Evolutionary conservation across 2,888 invertebrate species (phyloP).

Genomic region (Cheilosia vernalis): DNA sequence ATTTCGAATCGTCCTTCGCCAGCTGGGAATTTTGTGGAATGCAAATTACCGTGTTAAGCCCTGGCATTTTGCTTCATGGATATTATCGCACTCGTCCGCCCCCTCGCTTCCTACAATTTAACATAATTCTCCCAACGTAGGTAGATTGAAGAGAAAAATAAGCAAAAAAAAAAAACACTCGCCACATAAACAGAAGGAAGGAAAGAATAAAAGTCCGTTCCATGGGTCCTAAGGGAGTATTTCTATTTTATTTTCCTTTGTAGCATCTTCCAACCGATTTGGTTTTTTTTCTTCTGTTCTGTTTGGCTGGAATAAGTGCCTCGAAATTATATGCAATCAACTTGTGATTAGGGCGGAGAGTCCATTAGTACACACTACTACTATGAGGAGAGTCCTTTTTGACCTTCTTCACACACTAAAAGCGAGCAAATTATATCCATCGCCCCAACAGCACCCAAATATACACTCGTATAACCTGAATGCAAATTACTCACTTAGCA

Average conservation of each 20-base stretch:
- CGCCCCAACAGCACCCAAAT: neutral
- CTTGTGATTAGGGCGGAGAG: conserved; percentile 61
- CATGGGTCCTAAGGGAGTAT: conserved; percentile 50
- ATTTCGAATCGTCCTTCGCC: conserved; percentile 48
- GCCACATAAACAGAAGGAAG: conserved; percentile 21
- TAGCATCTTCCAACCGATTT: conserved; percentile 29
- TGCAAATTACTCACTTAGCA: conserved; percentile 54
- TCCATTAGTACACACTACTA: conserved; percentile 30
- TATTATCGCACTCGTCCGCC: conserved; percentile 52
- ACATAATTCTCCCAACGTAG: conserved; percentile 52
- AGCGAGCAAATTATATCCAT: conserved; percentile 5
- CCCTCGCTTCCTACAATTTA: conserved; percentile 25
- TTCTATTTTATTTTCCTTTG: conserved; percentile 57
- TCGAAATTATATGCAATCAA: conserved; percentile 60
- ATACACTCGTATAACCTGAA: conserved; percentile 3
- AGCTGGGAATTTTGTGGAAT: conserved; percentile 58
- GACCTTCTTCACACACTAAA: conserved; percentile 22
- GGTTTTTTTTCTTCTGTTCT: neutral
- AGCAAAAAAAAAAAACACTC: neutral
- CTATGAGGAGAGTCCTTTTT: conserved; percentile 19
- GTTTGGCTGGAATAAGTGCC: conserved; percentile 20
- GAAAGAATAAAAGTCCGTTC: conserved; percentile 51
- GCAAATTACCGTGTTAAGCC: conserved; percentile 70
- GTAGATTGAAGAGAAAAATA: conserved; percentile 3
- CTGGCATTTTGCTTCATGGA: conserved; percentile 60